Evolutionary conservation across 2,888 invertebrate species (phyloP), one percentile per base, ranked within the genome.

Genomic region (Andricus curvator): DNA sequence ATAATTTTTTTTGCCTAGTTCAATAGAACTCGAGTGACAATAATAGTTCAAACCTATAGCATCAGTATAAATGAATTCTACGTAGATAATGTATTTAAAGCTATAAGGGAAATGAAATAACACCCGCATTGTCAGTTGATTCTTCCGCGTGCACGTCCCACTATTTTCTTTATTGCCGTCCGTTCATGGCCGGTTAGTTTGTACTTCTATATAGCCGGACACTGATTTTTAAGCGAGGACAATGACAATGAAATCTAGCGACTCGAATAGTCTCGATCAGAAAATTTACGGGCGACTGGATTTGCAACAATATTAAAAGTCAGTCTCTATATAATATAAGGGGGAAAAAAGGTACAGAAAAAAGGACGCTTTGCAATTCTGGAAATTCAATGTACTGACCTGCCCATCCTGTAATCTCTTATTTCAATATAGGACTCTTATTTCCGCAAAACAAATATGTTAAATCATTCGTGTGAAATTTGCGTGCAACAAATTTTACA

Each of bases 341-440:
- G 8, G 37, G 87, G 79, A 82, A n/a, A 37, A 33, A 79, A 78
- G 70, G 79, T 48, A 79, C 74, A 80, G 56, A 29, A 22, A 66
- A 81, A 67, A 48, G 60, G 37, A 37, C 37, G 25, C 83, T 85
- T 85, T 81, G 85, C 84, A 84, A 84, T 83, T 82, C 79, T 85
- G 86, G 85, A 86, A 89, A 88, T 88, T 89, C 85, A 85, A 87
- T 87, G 84, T 62, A 41, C 48, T 83, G 86, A 87, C 87, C 82
- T 85, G 84, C 88, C 89, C 84, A 87, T 86, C 89, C 89, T 86
- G 85, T 15, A 13, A 44, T 44, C 44, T 15, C 13, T 85, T 82
- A 70, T 78, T 65, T 33, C 25, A 68, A 68, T 44, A 25, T 29
- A 17, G 51, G 78, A 15, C n/a, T 78, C 17, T 33, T 48, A 66